These are phyloP conservation scores for Rhorus exstirpatorius DNA, from an alignment of 2,888 invertebrate genomes.

Conservation along the genomic window DNA sequence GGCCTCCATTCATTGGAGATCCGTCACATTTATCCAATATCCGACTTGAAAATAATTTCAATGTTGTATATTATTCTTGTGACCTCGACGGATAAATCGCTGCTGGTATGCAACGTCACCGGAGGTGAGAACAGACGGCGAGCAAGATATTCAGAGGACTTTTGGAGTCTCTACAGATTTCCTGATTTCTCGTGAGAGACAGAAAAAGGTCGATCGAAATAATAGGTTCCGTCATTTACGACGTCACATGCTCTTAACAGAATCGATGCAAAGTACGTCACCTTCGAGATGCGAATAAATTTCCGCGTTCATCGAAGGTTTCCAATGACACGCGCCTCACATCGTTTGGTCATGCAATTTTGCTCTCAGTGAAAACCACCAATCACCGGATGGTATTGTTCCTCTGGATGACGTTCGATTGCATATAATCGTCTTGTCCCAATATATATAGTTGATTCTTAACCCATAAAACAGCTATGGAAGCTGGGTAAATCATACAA, in stretches of 20 bases:
- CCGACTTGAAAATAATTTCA: conserved; percentile 45
- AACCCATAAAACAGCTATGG: conserved; percentile 8
- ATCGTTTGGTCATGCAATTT: not conserved
- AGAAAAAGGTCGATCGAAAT: conserved; percentile 42
- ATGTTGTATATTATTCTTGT: conserved; percentile 9
- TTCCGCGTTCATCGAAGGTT: conserved; percentile 35
- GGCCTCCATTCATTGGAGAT: conserved; percentile 34
- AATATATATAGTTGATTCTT: not conserved
- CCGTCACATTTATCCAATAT: not conserved
- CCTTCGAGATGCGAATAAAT: not conserved
- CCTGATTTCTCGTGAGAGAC: conserved; percentile 24
- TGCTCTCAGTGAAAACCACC: not conserved
- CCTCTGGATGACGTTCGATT: too few species aligned
- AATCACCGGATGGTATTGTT: too few species aligned
- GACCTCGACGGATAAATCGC: not conserved
- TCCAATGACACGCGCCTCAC: not conserved
- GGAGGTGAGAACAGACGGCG: not conserved
- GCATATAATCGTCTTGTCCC: not conserved
- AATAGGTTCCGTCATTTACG: conserved; percentile 37
- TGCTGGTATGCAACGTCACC: not conserved
- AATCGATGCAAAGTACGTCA: conserved; percentile 43
- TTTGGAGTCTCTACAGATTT: conserved; percentile 7
- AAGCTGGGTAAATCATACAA: not conserved
- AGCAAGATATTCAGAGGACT: conserved; percentile 1
- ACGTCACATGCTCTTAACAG: conserved; percentile 32